Evolutionary conservation across 2,888 invertebrate genomes (phyloP).

Genomic region (Oscheius sp.): DNA sequence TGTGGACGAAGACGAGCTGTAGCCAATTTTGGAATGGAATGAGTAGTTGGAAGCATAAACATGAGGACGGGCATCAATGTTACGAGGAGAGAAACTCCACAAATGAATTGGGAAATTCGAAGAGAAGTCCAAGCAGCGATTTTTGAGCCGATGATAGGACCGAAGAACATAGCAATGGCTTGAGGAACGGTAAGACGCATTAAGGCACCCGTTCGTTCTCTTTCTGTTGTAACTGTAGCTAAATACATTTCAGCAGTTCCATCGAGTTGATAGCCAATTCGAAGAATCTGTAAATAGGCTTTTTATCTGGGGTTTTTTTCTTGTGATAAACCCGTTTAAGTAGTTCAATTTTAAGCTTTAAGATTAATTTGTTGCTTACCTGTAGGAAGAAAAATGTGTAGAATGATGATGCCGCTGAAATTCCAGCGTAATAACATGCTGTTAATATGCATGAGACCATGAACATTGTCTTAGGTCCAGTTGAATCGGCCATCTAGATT

Average conservation of each 20-base stretch:
- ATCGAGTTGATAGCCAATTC: constrained; percentile 69
- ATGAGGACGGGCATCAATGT: constrained; percentile 62
- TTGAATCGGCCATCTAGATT: constrained; percentile 63
- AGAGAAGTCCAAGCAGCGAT: constrained; percentile 67
- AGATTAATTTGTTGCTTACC: constrained; percentile 31
- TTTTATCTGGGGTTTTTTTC: not conserved
- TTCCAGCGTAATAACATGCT: constrained; percentile 66
- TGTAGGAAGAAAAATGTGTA: constrained; percentile 67
- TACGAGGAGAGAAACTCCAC: constrained; percentile 58
- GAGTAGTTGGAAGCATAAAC: constrained; percentile 68
- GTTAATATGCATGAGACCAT: constrained; percentile 64
- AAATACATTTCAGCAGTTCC: constrained; percentile 70
- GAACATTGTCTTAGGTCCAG: constrained; percentile 68
- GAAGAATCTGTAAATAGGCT: constrained; percentile 59
- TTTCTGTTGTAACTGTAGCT: constrained; percentile 69
- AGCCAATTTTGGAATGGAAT: constrained; percentile 68
- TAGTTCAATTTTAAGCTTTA: not conserved
- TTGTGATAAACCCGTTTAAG: not conserved
- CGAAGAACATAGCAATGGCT: constrained; percentile 63
- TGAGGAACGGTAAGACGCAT: constrained; percentile 67
- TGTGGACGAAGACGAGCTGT: constrained; percentile 68
- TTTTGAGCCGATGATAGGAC: constrained; percentile 65
- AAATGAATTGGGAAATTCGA: constrained; percentile 59
- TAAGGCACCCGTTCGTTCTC: constrained; percentile 66
- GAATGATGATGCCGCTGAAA: constrained; percentile 60